Base-by-base conservation (phyloP, 2,797 vertebrate genomes). In the Echiichthys vipera region DNA sequence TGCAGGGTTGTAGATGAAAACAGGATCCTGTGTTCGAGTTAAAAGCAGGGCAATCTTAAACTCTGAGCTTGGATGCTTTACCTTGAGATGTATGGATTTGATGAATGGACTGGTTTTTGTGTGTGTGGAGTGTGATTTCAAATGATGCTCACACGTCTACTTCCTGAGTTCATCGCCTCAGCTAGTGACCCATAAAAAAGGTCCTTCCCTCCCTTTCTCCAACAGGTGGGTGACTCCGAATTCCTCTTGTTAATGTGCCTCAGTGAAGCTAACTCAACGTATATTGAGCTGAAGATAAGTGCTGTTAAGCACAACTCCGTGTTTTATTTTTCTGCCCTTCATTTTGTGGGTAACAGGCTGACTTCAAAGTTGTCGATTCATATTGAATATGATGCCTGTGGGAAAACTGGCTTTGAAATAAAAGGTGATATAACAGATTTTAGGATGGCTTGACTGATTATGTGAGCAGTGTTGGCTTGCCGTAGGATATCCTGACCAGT, bases 381-480 rank as follows among this genome's bases (percentile, higher is more conserved):
- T 83, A 85, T 85, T 92, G 84, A 91, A 93, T 91, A 90, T 89
- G 79, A 83, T 94, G 83, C n/a, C n/a, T n/a, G 55, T 89, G 83
- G 85, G 85, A 88, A n/a, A 92, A 91, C 71, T 93, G 92, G 90
- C 91, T 90, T 92, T 80, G 92, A 93, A 95, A 95, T 95, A 95
- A 95, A 95, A 91, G 89, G 90, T 94, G 88, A 92, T 93, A 70
- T 91, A 91, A 92, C 92, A 89, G 92, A 93, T 93, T 91, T 87
- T 91, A 87, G 91, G 89, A 94, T 94, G 92, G 89, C 92, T 93
- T 75, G 50, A 91, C 93, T 94, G 92, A 93, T 94, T 95, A 88
- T 94, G 86, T 93, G 87, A 93, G 85, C 90, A 85, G 84, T 94
- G 84, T 89, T 88, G 82, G 92, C 89, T 88, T 89, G 87, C 83